Conservation (phyloP, 1,140 invertebrate species). For the Lasaia peninsularis region DNA sequence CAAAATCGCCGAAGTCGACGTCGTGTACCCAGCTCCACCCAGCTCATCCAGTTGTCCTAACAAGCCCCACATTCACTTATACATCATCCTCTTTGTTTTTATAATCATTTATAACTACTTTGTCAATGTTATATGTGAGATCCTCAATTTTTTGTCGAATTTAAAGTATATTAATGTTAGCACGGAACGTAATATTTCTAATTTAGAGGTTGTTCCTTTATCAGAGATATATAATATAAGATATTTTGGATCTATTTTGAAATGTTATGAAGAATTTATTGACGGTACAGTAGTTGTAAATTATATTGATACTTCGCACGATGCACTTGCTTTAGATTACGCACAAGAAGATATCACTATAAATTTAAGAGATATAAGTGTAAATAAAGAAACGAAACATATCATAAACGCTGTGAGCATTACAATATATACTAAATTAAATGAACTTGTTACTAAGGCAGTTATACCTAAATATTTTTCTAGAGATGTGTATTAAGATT, state of each 20-base stretch:
- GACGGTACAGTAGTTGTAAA: slow-evolving; percentile 50
- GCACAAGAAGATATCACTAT: slow-evolving; percentile 59
- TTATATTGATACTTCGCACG: slow-evolving; percentile 49
- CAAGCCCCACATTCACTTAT: slow-evolving; percentile 39
- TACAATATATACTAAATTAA: slow-evolving; percentile 74
- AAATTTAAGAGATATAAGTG: slow-evolving; percentile 55
- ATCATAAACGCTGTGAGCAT: slow-evolving; percentile 74
- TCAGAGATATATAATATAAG: slow-evolving; percentile 59
- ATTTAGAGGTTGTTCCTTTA: slow-evolving; percentile 50
- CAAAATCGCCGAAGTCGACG: slow-evolving; percentile 94
- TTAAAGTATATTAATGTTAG: slow-evolving; percentile 41
- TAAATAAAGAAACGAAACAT: slow-evolving; percentile 70
- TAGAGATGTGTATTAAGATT: slow-evolving; percentile 71
- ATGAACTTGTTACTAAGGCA: slow-evolving; percentile 67
- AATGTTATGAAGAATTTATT: slow-evolving; percentile 65
- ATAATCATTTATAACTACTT: slow-evolving; percentile 44
- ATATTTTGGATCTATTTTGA: slow-evolving; percentile 65
- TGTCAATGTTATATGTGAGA: slow-evolving; percentile 21
- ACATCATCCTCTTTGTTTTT: slow-evolving; percentile 49
- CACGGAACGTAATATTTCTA: slow-evolving; percentile 30
- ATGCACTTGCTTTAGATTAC: slow-evolving; percentile 65
- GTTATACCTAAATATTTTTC: slow-evolving; percentile 76
- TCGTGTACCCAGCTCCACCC: slow-evolving; percentile 78
- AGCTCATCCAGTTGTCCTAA: slow-evolving; percentile 44
- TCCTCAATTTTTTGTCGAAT: slow-evolving; percentile 65